Percentiles rank a stretch among this genome's conserved stretches.
These are phyloP conservation scores for Phocides pigmalion DNA, from an alignment of 1,140 invertebrate species.

Conservation along the genomic window DNA sequence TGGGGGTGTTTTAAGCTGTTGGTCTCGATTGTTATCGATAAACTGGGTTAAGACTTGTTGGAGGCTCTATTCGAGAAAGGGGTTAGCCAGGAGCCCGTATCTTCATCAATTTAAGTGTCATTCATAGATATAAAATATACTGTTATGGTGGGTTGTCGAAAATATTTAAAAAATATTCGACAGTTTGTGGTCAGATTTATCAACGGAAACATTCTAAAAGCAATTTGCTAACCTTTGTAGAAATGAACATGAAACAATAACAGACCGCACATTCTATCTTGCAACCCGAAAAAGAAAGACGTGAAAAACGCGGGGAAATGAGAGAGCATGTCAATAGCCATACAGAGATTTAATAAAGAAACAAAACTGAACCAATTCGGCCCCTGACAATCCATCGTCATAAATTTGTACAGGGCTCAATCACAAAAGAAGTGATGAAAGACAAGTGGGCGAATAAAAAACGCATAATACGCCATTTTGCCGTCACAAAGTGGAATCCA, in stretches of 20 bases:
- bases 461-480: slow-evolving; percentile 77
- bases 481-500: slow-evolving; percentile 76
- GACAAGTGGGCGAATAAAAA: slow-evolving; percentile 77
- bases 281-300: slow-evolving; percentile 35
- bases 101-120: too few species aligned
- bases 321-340: slow-evolving; percentile 54
- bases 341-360: slow-evolving; percentile 67
- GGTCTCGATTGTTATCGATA: too few species aligned
- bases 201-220: neutral
- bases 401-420: slow-evolving; percentile 72
- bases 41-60: too few species aligned
- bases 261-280: slow-evolving; percentile 28
- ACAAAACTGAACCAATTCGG: slow-evolving; percentile 69
- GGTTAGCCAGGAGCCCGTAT: too few species aligned
- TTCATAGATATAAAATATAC: too few species aligned
- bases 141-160: neutral
- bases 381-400: slow-evolving; percentile 71
- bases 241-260: slow-evolving; percentile 31
- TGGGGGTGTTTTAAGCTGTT: too few species aligned
- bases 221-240: slow-evolving; percentile 10
- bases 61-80: too few species aligned
- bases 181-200: neutral
- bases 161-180: neutral
- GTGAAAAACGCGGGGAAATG: slow-evolving; percentile 50
- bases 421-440: slow-evolving; percentile 79